Evolutionary conservation across 2,888 invertebrate genomes (phyloP).

Genomic region (Poecilus cupreus): DNA sequence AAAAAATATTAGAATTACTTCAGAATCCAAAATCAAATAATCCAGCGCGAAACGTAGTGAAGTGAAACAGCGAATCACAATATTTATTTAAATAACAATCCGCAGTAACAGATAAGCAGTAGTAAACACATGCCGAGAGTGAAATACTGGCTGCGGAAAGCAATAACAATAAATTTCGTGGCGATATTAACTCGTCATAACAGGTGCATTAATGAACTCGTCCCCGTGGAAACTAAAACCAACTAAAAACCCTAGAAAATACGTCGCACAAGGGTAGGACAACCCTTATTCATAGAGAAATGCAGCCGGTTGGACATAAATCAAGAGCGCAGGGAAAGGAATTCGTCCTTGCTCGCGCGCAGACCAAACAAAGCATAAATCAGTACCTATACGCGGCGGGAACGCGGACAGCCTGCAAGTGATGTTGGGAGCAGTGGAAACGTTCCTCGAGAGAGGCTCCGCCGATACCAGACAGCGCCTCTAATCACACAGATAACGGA

Average conservation of each 20-base stretch:
- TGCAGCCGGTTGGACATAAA: conserved; percentile 52
- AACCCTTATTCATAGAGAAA: conserved; percentile 55
- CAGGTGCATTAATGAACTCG: conserved; percentile 56
- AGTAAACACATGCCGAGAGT: neutral
- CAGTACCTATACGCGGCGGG: conserved; percentile 30
- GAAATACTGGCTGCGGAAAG: conserved; percentile 35
- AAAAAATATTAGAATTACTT: neutral
- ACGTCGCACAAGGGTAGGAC: conserved; percentile 29
- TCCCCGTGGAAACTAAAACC: conserved; percentile 32
- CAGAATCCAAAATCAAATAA: neutral
- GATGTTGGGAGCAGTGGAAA: neutral
- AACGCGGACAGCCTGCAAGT: neutral
- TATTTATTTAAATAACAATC: conserved; percentile 22
- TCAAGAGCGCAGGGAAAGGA: conserved; percentile 48
- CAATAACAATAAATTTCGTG: conserved; percentile 54
- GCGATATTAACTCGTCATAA: conserved; percentile 53
- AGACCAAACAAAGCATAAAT: conserved; percentile 57
- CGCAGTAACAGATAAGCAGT: neutral
- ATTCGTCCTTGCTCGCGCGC: conserved; percentile 46
- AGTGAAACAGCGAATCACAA: neutral
- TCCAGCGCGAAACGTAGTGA: no score
- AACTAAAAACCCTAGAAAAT: conserved; percentile 50
- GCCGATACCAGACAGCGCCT: neutral
- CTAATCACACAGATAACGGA: neutral
- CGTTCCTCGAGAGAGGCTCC: neutral